These are phyloP conservation scores for Scolopax bukidnonensis DNA, from an alignment of 2,797 vertebrate genomes.

Conservation along the genomic window DNA sequence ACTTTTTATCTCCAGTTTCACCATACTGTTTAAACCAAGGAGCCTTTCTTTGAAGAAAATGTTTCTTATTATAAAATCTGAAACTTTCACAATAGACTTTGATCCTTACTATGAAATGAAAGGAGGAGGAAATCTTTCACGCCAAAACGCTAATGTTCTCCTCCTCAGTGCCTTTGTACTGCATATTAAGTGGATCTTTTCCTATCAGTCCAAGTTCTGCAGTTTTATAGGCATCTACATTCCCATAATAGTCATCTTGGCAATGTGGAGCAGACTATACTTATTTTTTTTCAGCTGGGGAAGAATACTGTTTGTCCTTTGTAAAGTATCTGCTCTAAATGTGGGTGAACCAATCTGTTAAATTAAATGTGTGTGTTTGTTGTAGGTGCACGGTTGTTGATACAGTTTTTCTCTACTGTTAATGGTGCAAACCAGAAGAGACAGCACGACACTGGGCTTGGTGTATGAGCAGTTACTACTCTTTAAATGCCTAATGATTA, in stretches of 20 bases:
- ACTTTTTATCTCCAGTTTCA: not conserved
- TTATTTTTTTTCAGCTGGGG: not conserved
- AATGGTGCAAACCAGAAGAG: not conserved
- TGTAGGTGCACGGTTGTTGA: not conserved
- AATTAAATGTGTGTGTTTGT: not conserved
- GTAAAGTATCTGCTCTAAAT: not conserved
- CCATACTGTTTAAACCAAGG: not conserved
- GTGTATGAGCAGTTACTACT: not conserved
- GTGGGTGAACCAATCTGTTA: not conserved
- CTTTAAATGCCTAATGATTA: not conserved
- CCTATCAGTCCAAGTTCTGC: not conserved
- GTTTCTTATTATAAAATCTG: conserved; percentile 2
- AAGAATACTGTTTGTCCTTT: not conserved
- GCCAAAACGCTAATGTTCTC: conserved; percentile 1
- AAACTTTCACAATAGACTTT: conserved; percentile 20
- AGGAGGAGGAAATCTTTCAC: conserved; percentile 27
- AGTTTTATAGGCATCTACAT: not conserved
- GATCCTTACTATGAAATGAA: conserved; percentile 14
- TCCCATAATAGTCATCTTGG: not conserved
- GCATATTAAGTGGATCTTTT: not conserved
- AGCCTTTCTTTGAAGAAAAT: not conserved
- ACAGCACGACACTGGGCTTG: not conserved
- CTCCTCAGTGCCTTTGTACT: conserved; percentile 1
- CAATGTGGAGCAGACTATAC: not conserved
- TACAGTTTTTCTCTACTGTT: not conserved